Evolutionary conservation across 2,113 vertebrate genomes (phyloP), one percentile per base, ranked within the genome.

Genomic region (Saccopteryx leptura): DNA sequence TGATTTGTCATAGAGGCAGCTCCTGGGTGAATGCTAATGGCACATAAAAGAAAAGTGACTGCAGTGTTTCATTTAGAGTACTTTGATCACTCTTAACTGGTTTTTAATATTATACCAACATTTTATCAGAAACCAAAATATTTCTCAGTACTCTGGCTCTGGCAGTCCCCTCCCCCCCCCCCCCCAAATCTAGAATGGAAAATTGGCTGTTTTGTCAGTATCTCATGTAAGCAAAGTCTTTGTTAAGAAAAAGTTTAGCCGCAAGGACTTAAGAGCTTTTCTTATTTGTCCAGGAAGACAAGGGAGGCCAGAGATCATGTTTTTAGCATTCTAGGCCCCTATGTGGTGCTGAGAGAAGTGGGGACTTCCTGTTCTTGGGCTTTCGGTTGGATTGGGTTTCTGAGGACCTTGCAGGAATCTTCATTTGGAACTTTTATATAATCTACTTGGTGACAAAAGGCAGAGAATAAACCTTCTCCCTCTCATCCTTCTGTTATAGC

Each of bases 61-160:
- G 0, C 52, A 31, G 31, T 71, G 60, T 85, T 95, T 88, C 39
- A 46, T 82, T 93, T 13, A 83, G 91, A 31, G 93, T 95, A 28
- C 5, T 93, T 96, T 97, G 69, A 33, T 97, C 95, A 95, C 33
- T 66, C 96, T 66, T 54, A 97, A 92, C 52, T 58, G 71, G 66
- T 81, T n/a, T 97, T 94, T 91, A 75, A 90, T 90, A 90, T 96
- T 96, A 91, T 26, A 93, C 39, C 5, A 94, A 65, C 15, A 86
- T 95, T 96, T 96, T 86, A 66, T 92, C 76, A 96, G 28, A 90
- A 93, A 46, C 88, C 72, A 52, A 61, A 97, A 84, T 26, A 18
- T 79, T 96, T 96, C 95, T 76, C 66, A 61, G 7, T 5, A 3
- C 24, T 61, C 33, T 88, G 79, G 58, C 26, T 97, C 95, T 84